Evolutionary conservation across 2,113 vertebrate species (phyloP).

Genomic region (Myiopsitta monachus): DNA sequence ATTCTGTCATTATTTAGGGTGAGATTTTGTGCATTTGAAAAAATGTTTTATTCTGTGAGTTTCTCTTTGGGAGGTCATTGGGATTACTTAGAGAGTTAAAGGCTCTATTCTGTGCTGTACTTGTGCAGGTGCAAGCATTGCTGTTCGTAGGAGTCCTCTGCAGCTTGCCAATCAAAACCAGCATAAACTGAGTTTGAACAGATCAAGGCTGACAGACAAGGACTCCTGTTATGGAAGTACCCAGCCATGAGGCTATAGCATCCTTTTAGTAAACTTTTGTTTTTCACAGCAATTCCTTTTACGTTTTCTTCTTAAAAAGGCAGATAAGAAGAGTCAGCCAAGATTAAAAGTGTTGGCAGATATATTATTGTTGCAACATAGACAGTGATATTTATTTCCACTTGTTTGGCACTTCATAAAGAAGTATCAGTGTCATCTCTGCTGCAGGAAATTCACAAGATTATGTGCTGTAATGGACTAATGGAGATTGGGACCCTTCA

Average conservation of each 20-base stretch:
- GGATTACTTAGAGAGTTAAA: not conserved
- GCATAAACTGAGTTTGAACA: accelerated
- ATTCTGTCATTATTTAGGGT: not conserved
- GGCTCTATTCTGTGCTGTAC: not conserved
- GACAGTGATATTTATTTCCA: not conserved
- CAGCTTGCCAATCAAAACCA: not conserved
- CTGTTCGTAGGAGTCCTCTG: not conserved
- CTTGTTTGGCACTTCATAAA: not conserved
- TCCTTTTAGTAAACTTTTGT: not conserved
- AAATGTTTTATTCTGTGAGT: not conserved
- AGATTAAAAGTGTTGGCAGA: not conserved
- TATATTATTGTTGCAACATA: not conserved
- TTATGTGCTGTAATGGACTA: not conserved
- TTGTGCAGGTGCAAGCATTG: not conserved
- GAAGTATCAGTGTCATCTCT: not conserved
- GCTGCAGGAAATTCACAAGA: not conserved
- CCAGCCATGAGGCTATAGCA: not conserved
- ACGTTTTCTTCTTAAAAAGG: not conserved
- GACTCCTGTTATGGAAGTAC: not conserved
- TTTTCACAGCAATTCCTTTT: not conserved
- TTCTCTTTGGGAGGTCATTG: not conserved
- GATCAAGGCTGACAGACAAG: not conserved
- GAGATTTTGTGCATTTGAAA: not conserved
- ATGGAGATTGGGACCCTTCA: not conserved
- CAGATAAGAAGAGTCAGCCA: not conserved